phyloP scores from a whole-genome alignment of 1,140 invertebrate genomes.

The Hycleus cichorii region DNA sequence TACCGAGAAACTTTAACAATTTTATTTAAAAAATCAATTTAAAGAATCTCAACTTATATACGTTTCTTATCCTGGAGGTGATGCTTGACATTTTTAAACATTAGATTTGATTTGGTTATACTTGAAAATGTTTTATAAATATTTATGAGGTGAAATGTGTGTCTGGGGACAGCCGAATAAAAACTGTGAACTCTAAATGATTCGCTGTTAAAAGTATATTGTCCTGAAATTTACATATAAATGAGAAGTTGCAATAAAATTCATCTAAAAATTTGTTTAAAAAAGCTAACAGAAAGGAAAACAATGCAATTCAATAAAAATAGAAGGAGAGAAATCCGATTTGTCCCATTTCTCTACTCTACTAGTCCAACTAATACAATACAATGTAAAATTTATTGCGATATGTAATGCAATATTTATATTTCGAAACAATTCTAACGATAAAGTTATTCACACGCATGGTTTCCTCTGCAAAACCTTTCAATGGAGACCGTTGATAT shows the following conservation, averaged over 20 bases:
- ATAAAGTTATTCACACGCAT: slow-evolving; percentile 10
- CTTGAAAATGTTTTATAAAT: slow-evolving; percentile 9
- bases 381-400: slow-evolving; percentile 6
- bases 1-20: too few species aligned
- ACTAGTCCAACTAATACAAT: too few species aligned
- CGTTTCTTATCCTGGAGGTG: too few species aligned
- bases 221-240: slow-evolving; percentile 23
- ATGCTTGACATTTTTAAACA: too few species aligned
- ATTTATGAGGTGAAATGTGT: slow-evolving; percentile 6
- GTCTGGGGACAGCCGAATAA: slow-evolving; percentile 10
- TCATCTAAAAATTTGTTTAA: neutral
- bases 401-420: slow-evolving; percentile 5
- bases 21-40: too few species aligned
- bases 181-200: slow-evolving; percentile 19
- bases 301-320: too few species aligned
- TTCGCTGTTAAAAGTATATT: slow-evolving; percentile 17
- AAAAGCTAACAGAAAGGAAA: too few species aligned
- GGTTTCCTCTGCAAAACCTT: neutral
- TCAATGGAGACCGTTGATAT: too few species aligned
- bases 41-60: too few species aligned
- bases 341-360: too few species aligned
- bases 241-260: slow-evolving; percentile 22
- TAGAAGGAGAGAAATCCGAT: too few species aligned
- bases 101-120: too few species aligned
- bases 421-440: slow-evolving; percentile 1